Base-by-base conservation (phyloP, 37 sponge, comb jelly and placozoan genomes). In the Petrosia ficiformis region DNA sequence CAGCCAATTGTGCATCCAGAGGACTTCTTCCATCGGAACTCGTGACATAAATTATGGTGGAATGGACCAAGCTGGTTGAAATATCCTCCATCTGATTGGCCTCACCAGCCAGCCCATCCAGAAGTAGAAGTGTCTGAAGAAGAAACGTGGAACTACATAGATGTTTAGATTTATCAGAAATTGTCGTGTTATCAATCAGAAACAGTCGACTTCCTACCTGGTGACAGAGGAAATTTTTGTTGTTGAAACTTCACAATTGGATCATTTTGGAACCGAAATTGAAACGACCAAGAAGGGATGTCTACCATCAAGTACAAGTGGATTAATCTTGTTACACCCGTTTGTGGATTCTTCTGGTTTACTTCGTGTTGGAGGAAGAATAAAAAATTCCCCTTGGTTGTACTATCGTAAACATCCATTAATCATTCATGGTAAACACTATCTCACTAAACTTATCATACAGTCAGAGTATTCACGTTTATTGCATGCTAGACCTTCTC, bases 401-500 rank as follows among this genome's bases (percentile, higher is more conserved):
- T 74, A 42, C 69, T 44, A 78, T 43, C 65, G 28, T 29, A 44
- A 39, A 19, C 77, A 76, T 60, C 76, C 81, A 21, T 22, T 59
- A 19, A 80, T 86, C 4, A 52, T 86, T 32, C 81, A 37, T 57
- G 31, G 43, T 22, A 75, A 69, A 22, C 81, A 80, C 63, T 72
- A 41, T 19, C 43, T 87, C 28, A 36, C 39, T 3, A 43, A 58
- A 16, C 44, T 87, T 14, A 11, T 87, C 34, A 77, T 80, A 8
- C 48, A 6, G 3, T 63, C 65, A 3, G 87, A 80, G 52, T 72
- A 75, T 39, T 24, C 52, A 0, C 66, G 44, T 1, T 59, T 76
- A 10, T 32, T 77, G 32, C 87, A 87, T 71, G 77, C 77, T 63
- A 80, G 86, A 52, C 73, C 58, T 0, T 40, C 68, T 30, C 43